A percentile compares a stretch with the other conserved stretches of the same genome.
Conservation (phyloP, 2,113 vertebrate species). For the Strix aluco region DNA sequence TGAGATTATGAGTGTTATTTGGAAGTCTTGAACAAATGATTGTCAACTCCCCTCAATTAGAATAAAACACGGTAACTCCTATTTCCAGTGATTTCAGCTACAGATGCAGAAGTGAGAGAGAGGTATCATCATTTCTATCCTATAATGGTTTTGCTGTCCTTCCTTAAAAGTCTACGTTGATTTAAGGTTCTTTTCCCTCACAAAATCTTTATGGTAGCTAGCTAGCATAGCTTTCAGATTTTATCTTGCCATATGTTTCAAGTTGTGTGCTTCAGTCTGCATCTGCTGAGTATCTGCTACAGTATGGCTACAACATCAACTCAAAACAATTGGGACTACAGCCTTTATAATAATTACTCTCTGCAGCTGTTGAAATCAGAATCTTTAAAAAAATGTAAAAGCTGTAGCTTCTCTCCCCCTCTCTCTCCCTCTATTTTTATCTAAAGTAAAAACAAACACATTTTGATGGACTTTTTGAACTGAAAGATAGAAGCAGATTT, state of each 20-base stretch:
- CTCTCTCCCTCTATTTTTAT: not conserved
- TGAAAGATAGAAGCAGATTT: not conserved
- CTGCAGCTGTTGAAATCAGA: slow-evolving; percentile 54
- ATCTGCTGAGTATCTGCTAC: slow-evolving; percentile 63
- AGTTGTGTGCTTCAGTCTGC: slow-evolving; percentile 58
- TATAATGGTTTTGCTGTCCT: slow-evolving; percentile 32
- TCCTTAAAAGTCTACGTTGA: slow-evolving; percentile 41
- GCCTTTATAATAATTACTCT: slow-evolving; percentile 67
- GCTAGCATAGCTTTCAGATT: slow-evolving; percentile 58
- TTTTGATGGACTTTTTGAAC: not conserved
- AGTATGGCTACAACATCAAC: slow-evolving; percentile 44
- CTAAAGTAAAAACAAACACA: not conserved
- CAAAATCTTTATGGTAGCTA: slow-evolving; percentile 65
- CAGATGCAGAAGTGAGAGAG: slow-evolving; percentile 30
- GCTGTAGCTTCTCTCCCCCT: not conserved
- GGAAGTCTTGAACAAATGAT: slow-evolving; percentile 4
- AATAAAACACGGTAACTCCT: not conserved
- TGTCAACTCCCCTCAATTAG: not conserved
- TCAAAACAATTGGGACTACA: slow-evolving; percentile 54
- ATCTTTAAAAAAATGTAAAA: slow-evolving; percentile 34
- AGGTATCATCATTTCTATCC: not conserved
- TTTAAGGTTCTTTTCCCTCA: slow-evolving; percentile 29
- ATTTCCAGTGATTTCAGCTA: not conserved
- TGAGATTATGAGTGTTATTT: not conserved
- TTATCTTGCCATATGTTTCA: slow-evolving; percentile 70